A percentile compares a stretch with the other conserved stretches of the same genome.
Evolutionary conservation across 2,888 invertebrate species (phyloP).

Genomic region (Aphodius granarius): DNA sequence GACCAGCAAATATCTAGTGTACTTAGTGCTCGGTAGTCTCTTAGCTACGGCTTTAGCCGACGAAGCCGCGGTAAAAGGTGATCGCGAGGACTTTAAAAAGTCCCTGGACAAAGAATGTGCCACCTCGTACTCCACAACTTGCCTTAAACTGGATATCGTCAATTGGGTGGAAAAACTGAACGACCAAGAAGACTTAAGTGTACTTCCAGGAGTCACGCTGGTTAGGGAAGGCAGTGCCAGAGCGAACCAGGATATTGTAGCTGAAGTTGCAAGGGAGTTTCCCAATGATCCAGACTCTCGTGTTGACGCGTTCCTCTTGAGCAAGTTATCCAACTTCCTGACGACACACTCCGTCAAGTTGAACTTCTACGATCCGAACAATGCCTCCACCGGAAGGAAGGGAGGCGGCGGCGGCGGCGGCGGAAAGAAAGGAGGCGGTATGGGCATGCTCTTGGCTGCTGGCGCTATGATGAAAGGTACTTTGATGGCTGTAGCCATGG

Average conservation of each 20-base stretch:
- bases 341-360: constrained; percentile 72
- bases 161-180: constrained; percentile 72
- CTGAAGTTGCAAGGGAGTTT: constrained; percentile 70
- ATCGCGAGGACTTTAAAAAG: constrained; percentile 26
- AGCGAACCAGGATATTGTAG: constrained; percentile 66
- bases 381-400: constrained; percentile 33
- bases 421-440: constrained; percentile 60
- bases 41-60: constrained; percentile 7
- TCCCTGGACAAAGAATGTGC: constrained; percentile 56
- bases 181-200: constrained; percentile 65
- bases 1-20: constrained; percentile 21
- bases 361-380: constrained; percentile 56
- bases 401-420: constrained; percentile 48
- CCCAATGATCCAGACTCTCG: constrained; percentile 73
- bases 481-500: constrained; percentile 67
- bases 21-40: constrained; percentile 16
- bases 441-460: constrained; percentile 53
- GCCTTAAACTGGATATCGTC: constrained; percentile 73
- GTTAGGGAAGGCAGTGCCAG: constrained; percentile 59
- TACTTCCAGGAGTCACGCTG: constrained; percentile 72
- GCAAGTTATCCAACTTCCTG: constrained; percentile 67
- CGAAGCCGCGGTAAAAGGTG: not conserved
- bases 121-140: constrained; percentile 66
- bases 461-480: constrained; percentile 67
- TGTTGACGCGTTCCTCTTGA: constrained; percentile 70